These are phyloP conservation scores for Grantiella picta DNA, from an alignment of 2,113 vertebrate species.

Conservation along the genomic window DNA sequence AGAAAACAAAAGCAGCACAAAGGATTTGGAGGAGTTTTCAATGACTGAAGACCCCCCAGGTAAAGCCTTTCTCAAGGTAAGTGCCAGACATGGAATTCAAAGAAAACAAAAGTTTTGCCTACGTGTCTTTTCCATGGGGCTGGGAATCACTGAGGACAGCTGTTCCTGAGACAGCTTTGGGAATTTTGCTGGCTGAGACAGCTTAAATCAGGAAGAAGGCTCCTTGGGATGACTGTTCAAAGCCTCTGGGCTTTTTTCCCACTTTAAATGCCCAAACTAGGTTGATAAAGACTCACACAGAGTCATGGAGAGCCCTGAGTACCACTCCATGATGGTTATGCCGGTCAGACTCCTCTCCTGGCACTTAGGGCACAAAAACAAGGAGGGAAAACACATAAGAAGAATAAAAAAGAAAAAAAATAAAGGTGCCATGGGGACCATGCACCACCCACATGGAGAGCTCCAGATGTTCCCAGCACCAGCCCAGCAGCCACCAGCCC, in stretches of 20 bases:
- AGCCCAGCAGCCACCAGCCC: slow-evolving; percentile 14
- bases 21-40: background rate
- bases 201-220: background rate
- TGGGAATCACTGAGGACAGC: background rate
- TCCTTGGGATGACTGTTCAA: background rate
- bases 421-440: background rate
- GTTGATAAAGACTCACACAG: background rate
- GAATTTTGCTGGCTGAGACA: background rate
- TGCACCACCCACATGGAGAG: slow-evolving; percentile 19
- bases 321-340: rapidly evolving
- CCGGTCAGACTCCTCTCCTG: background rate
- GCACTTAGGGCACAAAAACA: background rate
- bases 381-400: background rate
- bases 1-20: background rate
- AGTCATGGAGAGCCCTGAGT: background rate
- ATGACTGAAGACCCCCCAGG: background rate
- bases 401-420: too few relatives aligned
- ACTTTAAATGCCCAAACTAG: background rate
- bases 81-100: background rate
- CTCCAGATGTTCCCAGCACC: slow-evolving; percentile 38
- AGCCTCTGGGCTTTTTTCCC: background rate
- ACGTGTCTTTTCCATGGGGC: background rate
- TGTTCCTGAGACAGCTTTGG: background rate
- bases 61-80: background rate
- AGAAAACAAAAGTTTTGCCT: background rate